A percentile compares a stretch with the other conserved stretches of the same genome.
These are phyloP conservation scores for Drosophila watanabei DNA, from an alignment of 1,140 invertebrate genomes.

Conservation along the genomic window DNA sequence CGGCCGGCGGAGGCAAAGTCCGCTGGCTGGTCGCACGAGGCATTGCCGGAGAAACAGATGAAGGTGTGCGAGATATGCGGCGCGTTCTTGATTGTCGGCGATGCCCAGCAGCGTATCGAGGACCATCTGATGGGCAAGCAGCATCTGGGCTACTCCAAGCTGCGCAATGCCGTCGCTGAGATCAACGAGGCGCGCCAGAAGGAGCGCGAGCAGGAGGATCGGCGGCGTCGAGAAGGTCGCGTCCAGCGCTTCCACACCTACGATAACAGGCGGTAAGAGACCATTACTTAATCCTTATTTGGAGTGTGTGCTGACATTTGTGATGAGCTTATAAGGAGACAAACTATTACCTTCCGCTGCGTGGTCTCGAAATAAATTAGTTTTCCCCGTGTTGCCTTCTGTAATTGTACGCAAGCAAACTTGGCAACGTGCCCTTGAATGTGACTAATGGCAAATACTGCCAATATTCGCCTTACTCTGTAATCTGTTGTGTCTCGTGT, in stretches of 20 bases:
- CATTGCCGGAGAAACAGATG: conserved; percentile 98
- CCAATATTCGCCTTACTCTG: not conserved
- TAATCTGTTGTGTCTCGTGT: not conserved
- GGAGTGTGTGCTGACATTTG: not conserved
- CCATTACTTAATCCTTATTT: not conserved
- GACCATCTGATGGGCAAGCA: conserved; percentile 99
- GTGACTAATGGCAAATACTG: conserved; percentile 21
- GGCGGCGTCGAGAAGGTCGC: conserved; percentile 88
- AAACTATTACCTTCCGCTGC: not conserved
- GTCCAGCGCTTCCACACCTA: conserved; percentile 85
- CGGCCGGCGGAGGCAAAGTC: conserved; percentile 88
- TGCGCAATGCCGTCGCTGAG: conserved; percentile 89
- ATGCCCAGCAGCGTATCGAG: conserved; percentile 98
- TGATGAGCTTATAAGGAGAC: not conserved
- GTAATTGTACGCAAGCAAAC: conserved; percentile 3
- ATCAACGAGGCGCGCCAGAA: conserved; percentile 89
- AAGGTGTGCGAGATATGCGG: conserved; percentile 99
- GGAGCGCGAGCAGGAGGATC: conserved; percentile 89
- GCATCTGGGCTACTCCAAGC: conserved; percentile 93
- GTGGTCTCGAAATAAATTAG: conserved; percentile 6
- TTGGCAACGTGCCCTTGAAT: conserved; percentile 30
- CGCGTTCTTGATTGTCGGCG: conserved; percentile 99
- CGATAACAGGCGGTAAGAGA: conserved; percentile 82
- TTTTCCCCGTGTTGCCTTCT: not conserved
- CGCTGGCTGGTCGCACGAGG: conserved; percentile 59